These are phyloP conservation scores for Syngnathus typhle DNA, from an alignment of 2,113 vertebrate species.

Conservation along the genomic window DNA sequence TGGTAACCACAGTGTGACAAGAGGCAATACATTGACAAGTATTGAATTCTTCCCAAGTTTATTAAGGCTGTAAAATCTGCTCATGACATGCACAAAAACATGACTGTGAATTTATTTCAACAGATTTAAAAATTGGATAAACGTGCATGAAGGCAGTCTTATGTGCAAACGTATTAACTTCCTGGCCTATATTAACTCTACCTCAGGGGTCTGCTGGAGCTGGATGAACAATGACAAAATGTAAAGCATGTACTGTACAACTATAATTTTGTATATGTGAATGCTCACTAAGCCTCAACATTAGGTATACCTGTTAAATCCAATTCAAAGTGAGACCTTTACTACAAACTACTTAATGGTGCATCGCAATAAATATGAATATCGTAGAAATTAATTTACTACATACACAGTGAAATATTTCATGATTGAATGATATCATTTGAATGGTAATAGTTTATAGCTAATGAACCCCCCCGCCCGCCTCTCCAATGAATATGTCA, in stretches of 20 bases:
- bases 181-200: constrained; percentile 58
- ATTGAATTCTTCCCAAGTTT: background rate
- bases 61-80: background rate
- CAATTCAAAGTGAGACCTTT: background rate
- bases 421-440: no score
- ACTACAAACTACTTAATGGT: no score
- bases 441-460: no score
- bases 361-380: no score
- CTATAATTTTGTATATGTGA: background rate
- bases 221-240: background rate
- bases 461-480: no score
- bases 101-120: background rate
- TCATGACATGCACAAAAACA: background rate
- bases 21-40: background rate
- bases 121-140: background rate
- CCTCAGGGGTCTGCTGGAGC: constrained; percentile 60
- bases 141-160: constrained; percentile 7
- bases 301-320: background rate
- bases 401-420: no score
- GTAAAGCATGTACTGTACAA: background rate
- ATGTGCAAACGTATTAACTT: constrained; percentile 17
- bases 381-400: no score
- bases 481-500: no score
- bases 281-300: background rate
- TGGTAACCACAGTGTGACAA: background rate